Base-by-base conservation (phyloP, 1,140 invertebrate species). In the Scaptomyza pallida region DNA sequence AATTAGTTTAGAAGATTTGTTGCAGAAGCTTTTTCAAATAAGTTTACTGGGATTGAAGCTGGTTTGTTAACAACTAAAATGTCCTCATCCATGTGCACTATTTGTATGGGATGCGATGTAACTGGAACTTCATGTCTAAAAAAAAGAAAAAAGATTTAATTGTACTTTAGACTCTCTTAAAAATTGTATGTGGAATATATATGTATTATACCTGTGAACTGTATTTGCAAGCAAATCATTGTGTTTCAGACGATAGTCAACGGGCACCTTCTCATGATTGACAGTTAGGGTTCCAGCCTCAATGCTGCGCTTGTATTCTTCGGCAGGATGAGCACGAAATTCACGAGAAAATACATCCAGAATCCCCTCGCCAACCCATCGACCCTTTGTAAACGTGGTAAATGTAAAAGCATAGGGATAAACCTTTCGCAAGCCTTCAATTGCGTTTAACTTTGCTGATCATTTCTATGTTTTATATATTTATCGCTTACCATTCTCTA, bases 31-130 rank as follows among this genome's bases (percentile, higher is more conserved):
- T 94, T 94, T 6, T 47, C 10, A 13, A 0, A 95, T 54, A 19
- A 40, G 35, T 95, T 95, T 96, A 96, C 98, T 92, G 99, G 99
- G 93, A 99, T 98, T 92, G 98, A 99, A 92, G 98, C 96, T 89
- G 99, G 99, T 95, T 99, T 99, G 94, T 99, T 98, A 92, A 99
- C 96, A 92, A 99, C 99, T 92, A 99, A 95, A 93, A 99, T 94
- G 93, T 99, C 97, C 92, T 99, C 97, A 94, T 97, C 97, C 93
- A 99, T 97, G 94, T 97, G 96, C 91, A 99, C 96, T 92, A 99
- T 96, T 92, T 96, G 95, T 93, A 99, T 97, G 90, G 96, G 95
- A 93, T 97, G 95, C 92, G 95, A 96, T 92, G 97, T 96, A 92
- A 99, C 97, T 89, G 98, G 97, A 93, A 98, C 97, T 95, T 99